Base-by-base conservation (phyloP, 1,140 invertebrate species). In the Cotesia chilonis region DNA sequence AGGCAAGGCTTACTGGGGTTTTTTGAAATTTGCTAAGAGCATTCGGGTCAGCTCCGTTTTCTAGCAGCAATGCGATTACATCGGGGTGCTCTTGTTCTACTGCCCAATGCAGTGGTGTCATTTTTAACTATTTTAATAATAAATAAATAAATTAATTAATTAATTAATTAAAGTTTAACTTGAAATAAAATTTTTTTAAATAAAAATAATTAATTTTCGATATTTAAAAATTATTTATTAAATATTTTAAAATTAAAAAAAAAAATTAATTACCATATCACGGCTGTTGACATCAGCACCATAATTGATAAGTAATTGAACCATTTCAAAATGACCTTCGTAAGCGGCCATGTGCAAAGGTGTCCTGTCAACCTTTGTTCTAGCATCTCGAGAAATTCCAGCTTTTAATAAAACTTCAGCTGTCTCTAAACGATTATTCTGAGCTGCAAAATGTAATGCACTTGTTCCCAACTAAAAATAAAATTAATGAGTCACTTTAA, bases 21-120 rank as follows among this genome's bases (percentile, higher is more conserved):
- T 94, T 93, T 54, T 92, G 90, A 88, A 97, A 97, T 89, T 96
- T 97, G 83, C 93, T 95, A 55, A 87, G 83, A 63, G 88, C 83
- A 72, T 88, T 86, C 4, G 90, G 85, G 82, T 94, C 89, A 1
- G 95, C 94, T 14, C 94, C 94, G 79, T 91, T 85, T 68, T 90
- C 88, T 3, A 98, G 80, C 60, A 98, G 86, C 59, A 92, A 78
- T 69, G 91, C 88, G 38, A 94, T 92, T 54, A 92, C 91, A 60
- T 89, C 89, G 38, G 89, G 79, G 82, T 96, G 92, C n/a, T 92
- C 90, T 76, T 93, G 91, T 86, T 97, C 95, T 61, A 94, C 94
- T 7, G 96, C 95, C 96, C 96, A 98, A 88, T 98, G 96, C 28
- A 98, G 87, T 37, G 96, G 95, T 35, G 96, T 97, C 96, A 97